A percentile compares a stretch with the other conserved stretches of the same genome.
phyloP scores from a whole-genome alignment of 2,888 invertebrate genomes.

The Plusia festucae region DNA sequence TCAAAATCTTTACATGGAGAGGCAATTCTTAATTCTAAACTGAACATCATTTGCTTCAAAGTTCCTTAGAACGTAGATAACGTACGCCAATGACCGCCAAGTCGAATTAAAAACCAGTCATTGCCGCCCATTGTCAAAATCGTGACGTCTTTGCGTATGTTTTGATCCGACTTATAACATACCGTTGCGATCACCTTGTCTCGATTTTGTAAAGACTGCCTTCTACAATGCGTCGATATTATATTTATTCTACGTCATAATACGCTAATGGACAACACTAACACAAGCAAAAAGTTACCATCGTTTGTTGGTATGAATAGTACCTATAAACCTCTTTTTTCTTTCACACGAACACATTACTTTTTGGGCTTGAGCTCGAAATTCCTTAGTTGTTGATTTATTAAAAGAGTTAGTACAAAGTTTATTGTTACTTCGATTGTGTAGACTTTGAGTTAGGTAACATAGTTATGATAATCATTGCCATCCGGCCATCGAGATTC shows the following conservation, averaged over 20 bases:
- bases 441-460: not conserved
- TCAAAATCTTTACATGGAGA: no score
- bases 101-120: conserved; percentile 23
- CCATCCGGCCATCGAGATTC: not conserved
- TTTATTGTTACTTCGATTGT: conserved; percentile 1
- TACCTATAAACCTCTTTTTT: conserved; percentile 29
- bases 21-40: not conserved
- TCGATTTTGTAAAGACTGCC: conserved; percentile 35
- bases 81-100: not conserved
- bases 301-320: conserved; percentile 28
- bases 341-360: conserved; percentile 22
- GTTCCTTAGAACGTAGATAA: not conserved
- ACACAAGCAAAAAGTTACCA: conserved; percentile 33
- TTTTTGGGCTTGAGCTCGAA: not conserved
- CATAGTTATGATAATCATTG: conserved; percentile 2
- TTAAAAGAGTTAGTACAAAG: not conserved
- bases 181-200: conserved; percentile 51
- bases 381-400: not conserved
- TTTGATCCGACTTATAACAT: conserved; percentile 23
- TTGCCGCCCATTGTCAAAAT: conserved; percentile 62
- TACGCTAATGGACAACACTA: conserved; percentile 34
- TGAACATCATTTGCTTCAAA: not conserved
- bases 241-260: conserved; percentile 50
- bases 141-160: conserved; percentile 64
- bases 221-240: conserved; percentile 54